Evolutionary conservation across 1,140 invertebrate species (phyloP), one percentile per base, ranked within the genome.

Genomic region (Rhopalosiphum padi): DNA sequence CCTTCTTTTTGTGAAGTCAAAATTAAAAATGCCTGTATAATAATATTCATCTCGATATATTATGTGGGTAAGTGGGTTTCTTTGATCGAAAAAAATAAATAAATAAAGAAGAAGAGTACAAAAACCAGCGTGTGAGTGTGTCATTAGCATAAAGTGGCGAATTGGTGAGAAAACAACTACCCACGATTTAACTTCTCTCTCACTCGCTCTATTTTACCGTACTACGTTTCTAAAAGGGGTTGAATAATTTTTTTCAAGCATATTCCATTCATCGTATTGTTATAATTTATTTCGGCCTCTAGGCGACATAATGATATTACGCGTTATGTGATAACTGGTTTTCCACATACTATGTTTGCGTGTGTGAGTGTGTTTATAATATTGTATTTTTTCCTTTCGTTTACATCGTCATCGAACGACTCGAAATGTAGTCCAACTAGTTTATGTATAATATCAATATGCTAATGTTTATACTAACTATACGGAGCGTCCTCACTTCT

Each of bases 61-160:
- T 46, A 93, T 93, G 53, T 85, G 48, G 46, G 82, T 86, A 92
- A 91, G 68, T 91, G 48, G 91, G 77, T 53, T 92, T 51, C 91
- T 83, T 51, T 43, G 46, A 41, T 85, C 46, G 35, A 86, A 41
- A 86, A 83, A 92, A 83, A 93, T 51, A 83, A 88, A 88, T 41
- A 48, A 51, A 88, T 53, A 90, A 85, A n/a, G 46, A 92, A 93
- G 37, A 90, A 68, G 88, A 90, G 88, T 90, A 60, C 23, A 37
- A 53, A 85, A 93, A 93, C 82, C 82, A 51, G 90, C 83, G 68
- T 37, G 55, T 30, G 25, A n/a, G 90, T n/a, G 37, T 22, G 23
- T 85, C 91, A 93, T 93, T 93, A 93, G 91, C 91, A 93, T 93
- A 93, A 86, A 43, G 18, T 85, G 82, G 77, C 68, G 91, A 93